Percentiles rank a stretch among this genome's conserved stretches.
phyloP scores from a whole-genome alignment of 2,113 vertebrate species.

The Cyprinodon tularosa region DNA sequence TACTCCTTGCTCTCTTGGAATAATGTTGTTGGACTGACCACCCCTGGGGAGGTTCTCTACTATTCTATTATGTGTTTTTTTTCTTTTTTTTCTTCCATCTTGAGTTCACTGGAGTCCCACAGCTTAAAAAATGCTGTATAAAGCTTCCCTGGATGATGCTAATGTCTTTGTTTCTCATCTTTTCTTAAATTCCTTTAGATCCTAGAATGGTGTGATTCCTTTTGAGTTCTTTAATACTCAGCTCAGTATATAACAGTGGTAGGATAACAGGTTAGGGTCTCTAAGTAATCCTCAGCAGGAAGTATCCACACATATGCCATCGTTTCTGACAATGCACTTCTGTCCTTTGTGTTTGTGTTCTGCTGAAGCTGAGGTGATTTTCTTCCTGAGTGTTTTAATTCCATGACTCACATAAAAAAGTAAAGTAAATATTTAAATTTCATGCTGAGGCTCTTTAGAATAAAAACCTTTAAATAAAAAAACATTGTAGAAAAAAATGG shows the following conservation, averaged over 20 bases:
- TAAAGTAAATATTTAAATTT: conserved; percentile 49
- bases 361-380: conserved; percentile 59
- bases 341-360: conserved; percentile 59
- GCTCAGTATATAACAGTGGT: conserved; percentile 17
- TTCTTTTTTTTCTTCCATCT: background rate
- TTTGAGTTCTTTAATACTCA: background rate
- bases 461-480: conserved; percentile 40
- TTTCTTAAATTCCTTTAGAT: background rate
- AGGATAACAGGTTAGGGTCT: conserved; percentile 34
- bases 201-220: background rate
- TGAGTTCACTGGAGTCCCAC: background rate
- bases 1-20: no score
- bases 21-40: no score
- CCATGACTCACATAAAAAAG: conserved; percentile 67
- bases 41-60: no score
- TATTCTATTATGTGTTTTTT: background rate
- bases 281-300: conserved; percentile 7
- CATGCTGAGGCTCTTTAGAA: conserved; percentile 37
- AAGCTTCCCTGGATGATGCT: background rate
- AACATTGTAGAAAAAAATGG: conserved; percentile 37
- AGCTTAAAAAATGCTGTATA: background rate
- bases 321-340: conserved; percentile 17
- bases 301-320: background rate
- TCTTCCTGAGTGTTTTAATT: conserved; percentile 56
- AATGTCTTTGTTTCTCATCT: background rate